Base-by-base conservation (phyloP, 1,140 invertebrate genomes). In the Papilio glaucus region DNA sequence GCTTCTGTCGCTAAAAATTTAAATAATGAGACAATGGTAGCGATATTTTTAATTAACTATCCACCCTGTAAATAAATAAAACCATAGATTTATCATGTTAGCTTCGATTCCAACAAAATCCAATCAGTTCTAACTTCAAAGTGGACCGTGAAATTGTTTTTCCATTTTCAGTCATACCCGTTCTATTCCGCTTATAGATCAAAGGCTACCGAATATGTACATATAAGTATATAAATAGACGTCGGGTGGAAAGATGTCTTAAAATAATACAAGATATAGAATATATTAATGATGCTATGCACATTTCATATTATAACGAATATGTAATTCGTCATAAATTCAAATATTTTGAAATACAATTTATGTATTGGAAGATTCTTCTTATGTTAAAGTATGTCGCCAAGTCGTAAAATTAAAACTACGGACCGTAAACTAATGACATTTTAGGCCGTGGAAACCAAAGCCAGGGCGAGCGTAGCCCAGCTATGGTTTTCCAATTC, bases 121-220 rank as follows among this genome's bases (percentile, higher is more conserved):
- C 24, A 57, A 57, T 57, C 49, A 57, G 12, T 26, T 12, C 12
- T 24, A 21, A 57, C 49, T 57, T 57, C 49, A 57, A 57, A 57
- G 49, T 57, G 49, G 24, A 26, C 21, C 49, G 49, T 26, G 49
- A 57, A 57, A 57, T 57, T 57, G 49, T 57, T 57, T 53, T 57
- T 57, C 49, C 49, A 24, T 57, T 57, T 57, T 24, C 49, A 57
- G 49, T 26, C 49, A 24, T 57, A 24, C 45, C 15, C 7, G 18
- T 49, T 49, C 49, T 21, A 26, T 57, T 57, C 9, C 9, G 21
- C 21, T 24, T 26, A 53, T 18, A 57, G 49, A 57, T 57, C 49
- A 57, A 57, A 57, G 49, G 49, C 21, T 57, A 24, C 18, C 21
- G 21, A 57, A 57, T 57, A 57, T 57, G 9, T 5, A 24, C 21